Evolutionary conservation across 2,888 invertebrate species (phyloP), one percentile per base, ranked within the genome.

Genomic region (Nycteola revayana): DNA sequence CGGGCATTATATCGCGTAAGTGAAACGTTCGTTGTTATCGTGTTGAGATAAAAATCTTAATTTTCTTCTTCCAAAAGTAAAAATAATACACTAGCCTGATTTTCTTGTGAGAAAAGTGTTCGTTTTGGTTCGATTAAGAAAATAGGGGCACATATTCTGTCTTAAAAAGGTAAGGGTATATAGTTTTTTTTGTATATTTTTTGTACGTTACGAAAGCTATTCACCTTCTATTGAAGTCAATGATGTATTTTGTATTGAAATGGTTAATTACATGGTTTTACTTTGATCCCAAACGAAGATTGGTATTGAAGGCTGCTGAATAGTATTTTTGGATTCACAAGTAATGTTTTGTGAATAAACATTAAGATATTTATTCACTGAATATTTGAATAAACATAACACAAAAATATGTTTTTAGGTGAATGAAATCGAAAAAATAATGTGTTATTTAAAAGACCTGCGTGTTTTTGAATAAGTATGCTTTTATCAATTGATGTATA

Each of bases 211-310:
- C 42, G 42, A 45, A 43, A 40, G 54, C 35, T 42, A 55, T 56
- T 38, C 31, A 40, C 44, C 37, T 54, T 53, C 22, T 30, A 27
- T 50, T 60, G 57, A 63, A 66, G 64, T 51, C 56, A 61, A 60
- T 54, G 48, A 49, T 56, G 55, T 62, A 45, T 56, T 57, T 59
- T 57, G 52, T 60, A 62, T 61, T 57, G 53, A 58, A 53, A 57
- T 54, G 41, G 46, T 53, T 63, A 57, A 60, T 61, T 62, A 56
- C 42, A 51, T 38, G 38, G 33, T 39, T 41, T 47, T 39, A 33
- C 32, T 50, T 31, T 14, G 14, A 14, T 14, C 14, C 14, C 5
- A 14, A 14, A 14, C 14, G 14, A 3, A 14, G 14, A 14, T 14
- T 14, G 2, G 3, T 5, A 14, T 14, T 14, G 14, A 14, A 14